Conservation (phyloP, 64 coral and sea anemone species). For the Trachythela sp. region DNA sequence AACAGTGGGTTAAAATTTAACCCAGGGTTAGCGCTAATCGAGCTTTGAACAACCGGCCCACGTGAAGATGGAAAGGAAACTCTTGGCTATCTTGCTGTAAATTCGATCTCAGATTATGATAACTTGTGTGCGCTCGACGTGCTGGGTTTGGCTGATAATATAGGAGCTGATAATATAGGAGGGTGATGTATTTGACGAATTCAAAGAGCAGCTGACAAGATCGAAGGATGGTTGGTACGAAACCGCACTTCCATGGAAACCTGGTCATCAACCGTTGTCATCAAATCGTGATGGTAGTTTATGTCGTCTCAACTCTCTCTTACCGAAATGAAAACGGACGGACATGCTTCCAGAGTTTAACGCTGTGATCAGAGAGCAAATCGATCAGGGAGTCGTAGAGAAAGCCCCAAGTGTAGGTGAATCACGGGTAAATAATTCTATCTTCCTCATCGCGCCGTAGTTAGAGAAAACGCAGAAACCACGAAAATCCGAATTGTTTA, state of each 20-base stretch:
- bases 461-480: neutral
- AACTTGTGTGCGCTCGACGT: neutral
- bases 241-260: neutral
- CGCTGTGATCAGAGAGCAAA: neutral
- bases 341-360: neutral
- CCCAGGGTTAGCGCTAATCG: too few species aligned
- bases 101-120: neutral
- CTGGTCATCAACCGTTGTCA: neutral
- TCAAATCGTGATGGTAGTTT: neutral
- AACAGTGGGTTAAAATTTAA: too few species aligned
- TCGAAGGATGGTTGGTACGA: neutral
- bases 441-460: neutral
- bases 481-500: neutral
- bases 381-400: neutral
- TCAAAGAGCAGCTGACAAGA: neutral
- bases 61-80: neutral
- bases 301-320: too few species aligned
- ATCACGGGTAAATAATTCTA: neutral
- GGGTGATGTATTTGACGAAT: neutral
- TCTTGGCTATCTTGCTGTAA: neutral
- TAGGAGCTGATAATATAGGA: too few species aligned
- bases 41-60: too few species aligned
- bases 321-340: too few species aligned
- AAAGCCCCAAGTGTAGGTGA: neutral
- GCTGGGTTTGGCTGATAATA: neutral